These are phyloP conservation scores for Agrenia bidenticulata DNA, from an alignment of 2,888 invertebrate species.

Conservation along the genomic window DNA sequence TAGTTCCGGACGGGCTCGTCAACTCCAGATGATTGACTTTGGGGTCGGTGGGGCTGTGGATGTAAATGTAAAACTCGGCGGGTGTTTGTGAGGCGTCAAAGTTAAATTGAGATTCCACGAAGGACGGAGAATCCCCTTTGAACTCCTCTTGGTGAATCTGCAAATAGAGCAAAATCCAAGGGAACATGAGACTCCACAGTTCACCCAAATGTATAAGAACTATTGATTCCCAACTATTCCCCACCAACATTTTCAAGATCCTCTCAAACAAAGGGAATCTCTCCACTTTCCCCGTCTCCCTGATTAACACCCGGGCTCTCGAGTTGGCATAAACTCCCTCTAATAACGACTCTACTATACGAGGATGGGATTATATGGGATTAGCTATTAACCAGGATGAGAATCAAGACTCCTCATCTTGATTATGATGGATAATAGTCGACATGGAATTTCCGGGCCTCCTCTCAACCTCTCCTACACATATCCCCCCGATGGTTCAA, in stretches of 20 bases:
- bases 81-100: conserved; percentile 52
- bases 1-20: conserved; percentile 48
- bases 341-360: too few species aligned
- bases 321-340: too few species aligned
- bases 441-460: background rate
- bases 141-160: conserved; percentile 60
- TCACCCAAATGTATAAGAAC: too few species aligned
- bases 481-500: background rate
- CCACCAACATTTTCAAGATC: too few species aligned
- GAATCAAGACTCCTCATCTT: too few species aligned
- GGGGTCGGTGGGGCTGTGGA: conserved; percentile 45
- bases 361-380: too few species aligned
- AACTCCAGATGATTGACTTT: conserved; percentile 53
- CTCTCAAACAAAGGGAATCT: too few species aligned
- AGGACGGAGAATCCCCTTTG: conserved; percentile 58
- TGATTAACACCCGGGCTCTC: too few species aligned
- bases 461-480: background rate
- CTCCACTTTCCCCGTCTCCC: too few species aligned
- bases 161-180: conserved; percentile 32
- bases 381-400: too few species aligned
- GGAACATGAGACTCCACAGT: too few species aligned
- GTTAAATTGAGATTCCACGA: conserved; percentile 52
- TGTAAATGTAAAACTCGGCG: conserved; percentile 52
- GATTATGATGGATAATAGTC: background rate
- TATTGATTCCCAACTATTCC: too few species aligned